A percentile compares a stretch with the other conserved stretches of the same genome.
phyloP scores from a whole-genome alignment of 1,140 invertebrate genomes.

The Microplitis demolitor region DNA sequence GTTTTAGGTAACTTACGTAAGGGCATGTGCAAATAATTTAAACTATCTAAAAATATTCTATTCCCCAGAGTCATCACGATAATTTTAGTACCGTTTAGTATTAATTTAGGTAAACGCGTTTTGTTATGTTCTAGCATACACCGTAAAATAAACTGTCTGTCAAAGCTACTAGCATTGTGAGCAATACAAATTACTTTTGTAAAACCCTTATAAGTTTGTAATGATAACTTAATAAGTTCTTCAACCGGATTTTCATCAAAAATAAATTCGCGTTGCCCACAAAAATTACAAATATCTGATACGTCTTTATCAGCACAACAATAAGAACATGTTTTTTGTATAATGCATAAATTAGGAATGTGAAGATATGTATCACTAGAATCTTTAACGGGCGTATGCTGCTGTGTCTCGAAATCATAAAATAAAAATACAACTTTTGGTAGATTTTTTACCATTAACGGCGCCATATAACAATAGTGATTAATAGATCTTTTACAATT shows the following conservation, averaged over 20 bases:
- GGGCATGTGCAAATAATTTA: conserved; percentile 42
- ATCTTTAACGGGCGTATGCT: neutral
- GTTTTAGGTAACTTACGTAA: conserved; percentile 35
- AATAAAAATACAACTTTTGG: neutral
- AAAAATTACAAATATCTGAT: neutral
- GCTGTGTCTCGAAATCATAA: neutral
- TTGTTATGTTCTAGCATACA: conserved; percentile 27
- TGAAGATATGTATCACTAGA: neutral
- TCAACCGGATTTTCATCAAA: conserved; percentile 2
- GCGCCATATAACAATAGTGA: neutral
- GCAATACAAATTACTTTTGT: conserved; percentile 31
- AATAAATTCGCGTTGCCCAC: conserved; percentile 6
- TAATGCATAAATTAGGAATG: neutral
- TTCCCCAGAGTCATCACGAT: conserved; percentile 27
- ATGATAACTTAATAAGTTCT: conserved; percentile 17
- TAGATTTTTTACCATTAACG: neutral
- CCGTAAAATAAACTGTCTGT: conserved; percentile 38
- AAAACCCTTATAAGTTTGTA: neutral
- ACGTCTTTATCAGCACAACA: neutral
- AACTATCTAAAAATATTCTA: conserved; percentile 39
- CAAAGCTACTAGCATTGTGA: conserved; percentile 36
- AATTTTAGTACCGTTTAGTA: conserved; percentile 34
- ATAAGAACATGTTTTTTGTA: too few relatives aligned
- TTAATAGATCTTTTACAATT: neutral
- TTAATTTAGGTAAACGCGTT: conserved; percentile 22